phyloP scores from a whole-genome alignment of 2,113 vertebrate genomes.

The Otocyon megalotis region DNA sequence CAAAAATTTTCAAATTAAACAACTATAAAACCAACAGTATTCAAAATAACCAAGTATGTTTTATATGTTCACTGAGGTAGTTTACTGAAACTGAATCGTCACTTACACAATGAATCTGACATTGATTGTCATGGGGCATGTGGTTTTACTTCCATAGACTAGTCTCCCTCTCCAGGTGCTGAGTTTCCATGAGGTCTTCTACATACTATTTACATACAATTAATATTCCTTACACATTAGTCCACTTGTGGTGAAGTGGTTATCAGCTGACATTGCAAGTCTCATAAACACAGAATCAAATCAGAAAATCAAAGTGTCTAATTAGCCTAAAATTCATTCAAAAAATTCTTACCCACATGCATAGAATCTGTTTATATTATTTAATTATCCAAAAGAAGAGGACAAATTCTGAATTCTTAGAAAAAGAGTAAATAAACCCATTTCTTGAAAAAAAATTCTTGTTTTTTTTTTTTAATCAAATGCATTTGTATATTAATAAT shows the following conservation, averaged over 20 bases:
- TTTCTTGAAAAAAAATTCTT: background rate
- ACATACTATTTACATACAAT: background rate
- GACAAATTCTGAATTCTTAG: background rate
- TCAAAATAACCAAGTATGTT: background rate
- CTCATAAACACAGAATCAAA: background rate
- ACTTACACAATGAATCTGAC: background rate
- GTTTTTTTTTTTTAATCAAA: background rate
- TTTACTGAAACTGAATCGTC: background rate
- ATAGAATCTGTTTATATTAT: background rate
- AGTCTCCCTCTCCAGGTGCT: background rate
- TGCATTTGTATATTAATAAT: background rate
- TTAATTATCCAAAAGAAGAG: background rate
- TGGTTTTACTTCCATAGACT: background rate
- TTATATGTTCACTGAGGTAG: background rate
- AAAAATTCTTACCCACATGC: background rate
- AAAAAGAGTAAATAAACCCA: background rate
- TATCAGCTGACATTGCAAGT: background rate
- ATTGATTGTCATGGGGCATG: background rate
- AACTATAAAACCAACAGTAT: background rate
- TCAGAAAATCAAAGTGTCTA: background rate
- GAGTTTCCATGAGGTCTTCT: background rate
- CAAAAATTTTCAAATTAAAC: background rate
- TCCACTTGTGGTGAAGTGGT: background rate
- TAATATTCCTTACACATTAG: background rate
- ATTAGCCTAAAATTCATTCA: background rate